A percentile compares a stretch with the other conserved stretches of the same genome.
Evolutionary conservation across 2,113 vertebrate genomes (phyloP).

Genomic region (Coreoperca whiteheadi): DNA sequence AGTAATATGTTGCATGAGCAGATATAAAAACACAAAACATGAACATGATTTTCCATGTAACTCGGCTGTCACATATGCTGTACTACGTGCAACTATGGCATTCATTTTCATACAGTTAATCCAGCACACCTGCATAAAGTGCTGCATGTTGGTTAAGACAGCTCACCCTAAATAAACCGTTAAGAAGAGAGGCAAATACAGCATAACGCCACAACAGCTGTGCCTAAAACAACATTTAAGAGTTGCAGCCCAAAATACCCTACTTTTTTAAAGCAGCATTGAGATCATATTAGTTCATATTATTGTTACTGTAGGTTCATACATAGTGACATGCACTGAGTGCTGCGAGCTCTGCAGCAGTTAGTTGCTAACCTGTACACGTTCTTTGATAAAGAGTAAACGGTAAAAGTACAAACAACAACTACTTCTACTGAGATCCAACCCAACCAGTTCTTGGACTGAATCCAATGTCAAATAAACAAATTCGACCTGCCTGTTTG

Average conservation of each 20-base stretch:
- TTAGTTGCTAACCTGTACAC: neutral
- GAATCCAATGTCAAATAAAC: neutral
- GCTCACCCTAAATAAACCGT: neutral
- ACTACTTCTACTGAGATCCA: neutral
- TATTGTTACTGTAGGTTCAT: neutral
- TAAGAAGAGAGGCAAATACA: neutral
- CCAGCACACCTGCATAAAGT: neutral
- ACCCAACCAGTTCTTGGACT: neutral
- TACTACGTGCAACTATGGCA: neutral
- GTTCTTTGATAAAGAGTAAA: neutral
- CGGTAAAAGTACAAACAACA: neutral
- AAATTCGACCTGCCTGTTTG: neutral
- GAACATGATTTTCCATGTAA: neutral
- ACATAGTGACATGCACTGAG: neutral
- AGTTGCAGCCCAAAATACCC: neutral
- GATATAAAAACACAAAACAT: neutral
- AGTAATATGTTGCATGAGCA: neutral
- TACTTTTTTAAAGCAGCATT: neutral
- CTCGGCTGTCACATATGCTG: neutral
- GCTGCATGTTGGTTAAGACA: neutral
- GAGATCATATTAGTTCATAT: neutral
- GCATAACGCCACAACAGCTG: neutral
- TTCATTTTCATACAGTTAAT: neutral
- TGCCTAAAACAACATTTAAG: neutral
- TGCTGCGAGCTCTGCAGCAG: neutral